phyloP scores from a whole-genome alignment of 1,140 invertebrate species.

The Portunus trituberculatus region DNA sequence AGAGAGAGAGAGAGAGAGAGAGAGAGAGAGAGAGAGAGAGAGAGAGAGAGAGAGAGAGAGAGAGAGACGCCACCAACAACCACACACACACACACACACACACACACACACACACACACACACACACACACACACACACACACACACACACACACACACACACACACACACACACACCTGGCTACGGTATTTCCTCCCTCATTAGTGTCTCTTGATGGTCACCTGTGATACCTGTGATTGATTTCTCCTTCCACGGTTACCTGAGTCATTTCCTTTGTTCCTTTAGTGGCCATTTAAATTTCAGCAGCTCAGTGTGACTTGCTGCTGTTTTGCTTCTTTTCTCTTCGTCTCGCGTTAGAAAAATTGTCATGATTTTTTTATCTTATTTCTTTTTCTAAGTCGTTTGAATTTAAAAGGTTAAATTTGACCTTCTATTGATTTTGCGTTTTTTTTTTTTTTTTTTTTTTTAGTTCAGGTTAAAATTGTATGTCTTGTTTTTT shows the following conservation, averaged over 20 bases:
- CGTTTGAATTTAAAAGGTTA: no score
- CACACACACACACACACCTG: background rate
- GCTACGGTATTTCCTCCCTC: background rate
- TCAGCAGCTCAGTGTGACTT: no score
- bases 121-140: slow-evolving; percentile 25
- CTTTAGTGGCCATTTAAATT: no score
- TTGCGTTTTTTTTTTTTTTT: background rate
- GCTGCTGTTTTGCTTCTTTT: background rate
- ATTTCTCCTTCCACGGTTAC: background rate
- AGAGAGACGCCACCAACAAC: no score
- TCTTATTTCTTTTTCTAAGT: background rate
- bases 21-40: background rate
- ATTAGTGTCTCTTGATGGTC: background rate
- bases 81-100: background rate
- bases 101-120: slow-evolving; percentile 37
- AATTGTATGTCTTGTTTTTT: background rate
- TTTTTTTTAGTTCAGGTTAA: background rate
- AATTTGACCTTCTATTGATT: background rate
- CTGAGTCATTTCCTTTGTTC: background rate
- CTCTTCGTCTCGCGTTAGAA: background rate
- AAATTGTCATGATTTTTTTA: background rate
- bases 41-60: background rate
- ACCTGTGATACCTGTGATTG: background rate
- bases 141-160: slow-evolving; percentile 22
- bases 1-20: background rate